These are phyloP conservation scores for Hystrix cristata DNA, from an alignment of 2,113 vertebrate species.

Conservation along the genomic window DNA sequence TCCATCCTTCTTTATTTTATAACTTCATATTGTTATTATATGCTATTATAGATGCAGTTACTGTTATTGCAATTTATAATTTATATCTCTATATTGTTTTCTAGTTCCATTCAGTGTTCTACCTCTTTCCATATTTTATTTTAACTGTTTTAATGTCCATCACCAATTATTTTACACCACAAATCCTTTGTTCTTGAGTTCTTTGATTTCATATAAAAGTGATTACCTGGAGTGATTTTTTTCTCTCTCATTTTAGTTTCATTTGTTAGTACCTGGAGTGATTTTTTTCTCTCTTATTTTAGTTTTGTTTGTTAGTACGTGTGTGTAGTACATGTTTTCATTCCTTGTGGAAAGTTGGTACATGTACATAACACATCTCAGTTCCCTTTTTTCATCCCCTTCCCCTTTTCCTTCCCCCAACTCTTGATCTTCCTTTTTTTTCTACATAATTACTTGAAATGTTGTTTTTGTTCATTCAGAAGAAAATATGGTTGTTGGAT, in stretches of 20 bases:
- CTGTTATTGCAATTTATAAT: no score
- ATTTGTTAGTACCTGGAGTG: background rate
- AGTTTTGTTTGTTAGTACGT: background rate
- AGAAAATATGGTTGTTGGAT: background rate
- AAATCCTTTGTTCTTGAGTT: background rate
- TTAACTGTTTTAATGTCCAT: background rate
- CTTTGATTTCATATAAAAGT: background rate
- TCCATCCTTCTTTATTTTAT: background rate
- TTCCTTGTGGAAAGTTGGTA: no score
- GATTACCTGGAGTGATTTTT: background rate
- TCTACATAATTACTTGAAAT: background rate
- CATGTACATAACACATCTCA: no score
- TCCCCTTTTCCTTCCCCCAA: no score
- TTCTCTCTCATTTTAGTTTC: background rate
- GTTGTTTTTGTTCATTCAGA: background rate
- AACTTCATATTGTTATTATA: background rate
- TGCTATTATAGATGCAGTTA: background rate
- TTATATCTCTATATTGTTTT: no score
- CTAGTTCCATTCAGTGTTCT: background rate
- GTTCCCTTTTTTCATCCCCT: no score
- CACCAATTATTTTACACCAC: background rate
- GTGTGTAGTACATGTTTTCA: no score
- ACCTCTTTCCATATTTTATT: background rate
- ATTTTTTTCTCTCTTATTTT: background rate
- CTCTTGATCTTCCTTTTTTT: no score